A percentile compares a stretch with the other conserved stretches of the same genome.
These are phyloP conservation scores for Macrosteles quadrilineatus DNA, from an alignment of 1,140 invertebrate genomes.

Conservation along the genomic window DNA sequence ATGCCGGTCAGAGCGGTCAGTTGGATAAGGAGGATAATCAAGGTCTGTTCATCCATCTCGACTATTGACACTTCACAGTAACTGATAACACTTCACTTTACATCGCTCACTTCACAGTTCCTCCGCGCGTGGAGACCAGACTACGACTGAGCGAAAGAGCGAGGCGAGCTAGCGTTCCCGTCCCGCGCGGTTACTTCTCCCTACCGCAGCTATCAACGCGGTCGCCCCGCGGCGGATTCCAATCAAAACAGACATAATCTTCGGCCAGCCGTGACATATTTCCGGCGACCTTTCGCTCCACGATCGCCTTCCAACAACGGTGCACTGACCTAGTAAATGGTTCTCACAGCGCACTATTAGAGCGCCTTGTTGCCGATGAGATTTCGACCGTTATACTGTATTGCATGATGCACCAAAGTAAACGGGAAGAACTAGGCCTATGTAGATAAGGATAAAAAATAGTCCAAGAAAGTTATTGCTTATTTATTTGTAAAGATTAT, in stretches of 20 bases:
- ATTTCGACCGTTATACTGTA: too few relatives aligned
- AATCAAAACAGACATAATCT: background rate
- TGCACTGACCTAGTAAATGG: constrained; percentile 11
- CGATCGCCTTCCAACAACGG: background rate
- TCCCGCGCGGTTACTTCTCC: background rate
- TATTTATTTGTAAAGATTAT: too few relatives aligned
- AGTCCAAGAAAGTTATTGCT: too few relatives aligned
- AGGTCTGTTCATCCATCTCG: constrained; percentile 73
- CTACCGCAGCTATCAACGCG: background rate
- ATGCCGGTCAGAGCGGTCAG: constrained; percentile 75
- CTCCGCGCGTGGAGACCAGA: background rate
- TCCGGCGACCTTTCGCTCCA: constrained; percentile 7
- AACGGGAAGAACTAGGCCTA: too few relatives aligned
- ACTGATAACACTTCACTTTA: background rate
- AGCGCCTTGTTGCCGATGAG: too few relatives aligned
- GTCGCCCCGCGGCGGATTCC: background rate
- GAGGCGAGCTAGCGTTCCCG: background rate
- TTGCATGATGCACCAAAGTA: too few relatives aligned
- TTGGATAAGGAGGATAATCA: constrained; percentile 73
- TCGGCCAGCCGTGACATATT: constrained; percentile 9
- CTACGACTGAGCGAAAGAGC: background rate
- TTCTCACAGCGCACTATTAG: background rate
- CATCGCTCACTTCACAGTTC: background rate
- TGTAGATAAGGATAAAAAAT: too few relatives aligned
- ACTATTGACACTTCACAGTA: background rate